These are phyloP conservation scores for Eleutherodactylus coqui DNA, from an alignment of 2,797 vertebrate genomes.

Conservation along the genomic window DNA sequence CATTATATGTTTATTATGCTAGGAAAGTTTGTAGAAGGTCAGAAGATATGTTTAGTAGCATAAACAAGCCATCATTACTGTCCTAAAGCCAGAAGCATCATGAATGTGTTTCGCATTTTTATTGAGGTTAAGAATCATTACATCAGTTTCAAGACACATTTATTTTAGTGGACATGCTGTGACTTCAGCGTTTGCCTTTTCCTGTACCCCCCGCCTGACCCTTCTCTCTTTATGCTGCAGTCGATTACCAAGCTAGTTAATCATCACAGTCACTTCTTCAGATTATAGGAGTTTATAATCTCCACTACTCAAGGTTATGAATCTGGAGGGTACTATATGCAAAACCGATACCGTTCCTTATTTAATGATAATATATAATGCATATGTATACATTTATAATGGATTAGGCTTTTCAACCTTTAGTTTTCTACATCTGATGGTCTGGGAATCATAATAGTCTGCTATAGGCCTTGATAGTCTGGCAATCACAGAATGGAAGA, in stretches of 20 bases:
- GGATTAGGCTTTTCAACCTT: neutral
- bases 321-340: too few species aligned
- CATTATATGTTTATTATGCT: neutral
- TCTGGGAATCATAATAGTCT: neutral
- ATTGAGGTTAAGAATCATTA: too few species aligned
- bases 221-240: neutral
- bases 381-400: neutral
- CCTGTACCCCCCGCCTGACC: neutral
- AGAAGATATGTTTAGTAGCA: neutral
- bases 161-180: neutral
- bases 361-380: too few species aligned
- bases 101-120: neutral
- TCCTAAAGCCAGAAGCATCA: neutral
- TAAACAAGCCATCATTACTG: neutral
- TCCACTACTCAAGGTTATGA: too few species aligned
- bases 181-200: neutral
- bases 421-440: neutral
- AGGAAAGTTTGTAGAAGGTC: constrained; percentile 2
- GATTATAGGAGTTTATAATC: too few species aligned
- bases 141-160: neutral
- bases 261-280: neutral
- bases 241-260: neutral
- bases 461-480: neutral
- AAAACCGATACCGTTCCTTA: too few species aligned
- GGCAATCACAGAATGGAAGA: too few species aligned